Evolutionary conservation across 1,140 invertebrate species (phyloP).

Genomic region (Acyrthosiphon pisum): DNA sequence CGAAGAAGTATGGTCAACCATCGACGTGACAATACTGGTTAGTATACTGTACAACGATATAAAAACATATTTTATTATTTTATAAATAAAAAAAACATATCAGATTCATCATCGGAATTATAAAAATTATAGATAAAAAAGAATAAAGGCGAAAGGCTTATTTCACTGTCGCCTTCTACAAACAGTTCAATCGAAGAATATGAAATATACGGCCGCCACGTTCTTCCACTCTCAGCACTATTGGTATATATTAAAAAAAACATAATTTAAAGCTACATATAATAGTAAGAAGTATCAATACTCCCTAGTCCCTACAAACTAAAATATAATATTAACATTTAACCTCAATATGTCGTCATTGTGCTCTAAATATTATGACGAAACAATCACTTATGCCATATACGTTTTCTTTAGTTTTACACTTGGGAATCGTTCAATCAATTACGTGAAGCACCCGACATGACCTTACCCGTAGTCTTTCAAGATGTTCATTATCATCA

Average conservation of each 20-base stretch:
- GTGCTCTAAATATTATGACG: no score
- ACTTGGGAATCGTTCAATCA: conserved; percentile 24
- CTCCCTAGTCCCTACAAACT: not conserved
- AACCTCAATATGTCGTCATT: no score
- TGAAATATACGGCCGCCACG: conserved; percentile 21
- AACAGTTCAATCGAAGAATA: conserved; percentile 46
- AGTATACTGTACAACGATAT: not conserved
- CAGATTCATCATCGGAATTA: not conserved
- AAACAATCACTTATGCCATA: not conserved
- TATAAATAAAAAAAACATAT: not conserved
- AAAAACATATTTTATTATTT: not conserved
- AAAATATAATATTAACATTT: not conserved
- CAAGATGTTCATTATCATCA: conserved; percentile 23
- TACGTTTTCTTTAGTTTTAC: conserved; percentile 8
- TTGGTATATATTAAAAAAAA: conserved; percentile 13
- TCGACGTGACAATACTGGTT: not conserved
- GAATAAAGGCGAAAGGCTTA: conserved; percentile 19
- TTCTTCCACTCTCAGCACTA: conserved; percentile 29
- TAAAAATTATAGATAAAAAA: not conserved
- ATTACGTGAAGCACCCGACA: not conserved
- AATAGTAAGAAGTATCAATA: not conserved
- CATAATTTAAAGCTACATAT: not conserved
- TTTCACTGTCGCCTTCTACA: not conserved
- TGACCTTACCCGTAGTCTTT: not conserved
- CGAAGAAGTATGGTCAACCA: conserved; percentile 61